A percentile compares a stretch with the other conserved stretches of the same genome.
phyloP scores from a whole-genome alignment of 2,797 vertebrate genomes.

The Thalassophryne amazonica region DNA sequence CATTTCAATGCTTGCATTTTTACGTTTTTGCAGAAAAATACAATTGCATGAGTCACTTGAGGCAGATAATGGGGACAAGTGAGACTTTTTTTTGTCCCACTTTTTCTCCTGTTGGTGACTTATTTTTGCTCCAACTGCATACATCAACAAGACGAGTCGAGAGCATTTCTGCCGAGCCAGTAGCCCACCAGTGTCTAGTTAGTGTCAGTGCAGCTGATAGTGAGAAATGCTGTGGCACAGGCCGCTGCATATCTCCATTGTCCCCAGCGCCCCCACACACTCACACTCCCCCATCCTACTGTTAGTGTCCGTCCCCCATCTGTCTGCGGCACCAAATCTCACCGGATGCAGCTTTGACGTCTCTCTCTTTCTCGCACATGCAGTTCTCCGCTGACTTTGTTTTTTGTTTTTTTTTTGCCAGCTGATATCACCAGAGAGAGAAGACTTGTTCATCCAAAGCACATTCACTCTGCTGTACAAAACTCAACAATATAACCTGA shows the following conservation, averaged over 20 bases:
- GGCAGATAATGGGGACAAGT: background rate
- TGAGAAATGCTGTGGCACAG: conserved; percentile 34
- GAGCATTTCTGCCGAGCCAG: conserved; percentile 14
- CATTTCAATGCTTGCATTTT: too few relatives aligned
- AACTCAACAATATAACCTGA: conserved; percentile 67
- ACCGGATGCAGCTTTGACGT: conserved; percentile 38
- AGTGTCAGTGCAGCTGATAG: conserved; percentile 48
- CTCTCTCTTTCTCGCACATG: conserved; percentile 13
- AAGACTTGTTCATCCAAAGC: conserved; percentile 47
- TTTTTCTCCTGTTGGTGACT: background rate
- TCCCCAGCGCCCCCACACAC: conserved; percentile 25
- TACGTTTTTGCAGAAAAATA: background rate
- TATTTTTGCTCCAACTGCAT: background rate
- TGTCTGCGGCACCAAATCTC: conserved; percentile 56
- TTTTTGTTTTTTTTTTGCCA: conserved; percentile 44
- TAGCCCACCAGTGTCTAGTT: conserved; percentile 28
- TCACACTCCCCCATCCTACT: conserved; percentile 2
- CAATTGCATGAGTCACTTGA: background rate
- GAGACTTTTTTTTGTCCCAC: background rate
- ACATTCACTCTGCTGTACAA: conserved; percentile 57
- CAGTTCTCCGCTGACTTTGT: conserved; percentile 23
- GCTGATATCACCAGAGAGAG: conserved; percentile 40
- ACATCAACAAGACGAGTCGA: conserved; percentile 15
- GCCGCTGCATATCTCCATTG: conserved; percentile 52
- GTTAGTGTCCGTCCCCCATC: conserved; percentile 30